Base-by-base conservation (phyloP, 2,113 vertebrate genomes). In the Bostrychus sinensis region DNA sequence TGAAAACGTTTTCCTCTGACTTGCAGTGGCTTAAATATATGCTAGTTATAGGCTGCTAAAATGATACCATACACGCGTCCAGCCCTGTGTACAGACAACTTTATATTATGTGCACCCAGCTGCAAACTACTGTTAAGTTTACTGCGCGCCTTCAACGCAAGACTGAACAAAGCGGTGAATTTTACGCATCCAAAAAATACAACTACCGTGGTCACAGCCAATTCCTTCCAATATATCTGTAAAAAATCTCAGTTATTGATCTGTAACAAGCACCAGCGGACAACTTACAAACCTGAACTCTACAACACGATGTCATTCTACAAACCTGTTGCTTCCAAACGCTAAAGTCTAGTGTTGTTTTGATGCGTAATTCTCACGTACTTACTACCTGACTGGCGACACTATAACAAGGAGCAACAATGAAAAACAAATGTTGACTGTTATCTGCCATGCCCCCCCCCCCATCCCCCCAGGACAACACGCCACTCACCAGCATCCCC, bases 401-500 rank as follows among this genome's bases (percentile, higher is more conserved):
- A 57, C 66, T 48, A 48, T 42, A 50, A 65, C 39, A 30, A 20
- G n/a, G 16, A 1, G 58, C 54, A 3, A 57, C 46, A 80, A 87
- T 85, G 72, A 67, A 69, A 75, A 23, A 56, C 42, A 59, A 70
- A 43, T 63, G 83, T 80, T 66, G 42, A 63, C 48, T 51, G 12
- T 28, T 51, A 14, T 28, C 14, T 28, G 16, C 25, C 3, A 23
- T 28, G 46, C 14, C 19, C 9, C 23, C 59, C 66, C 69, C 64
- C 34, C 73, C 66, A 39, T 20, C 56, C 7, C 48, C 46, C 46
- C 20, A 25, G 14, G 25, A 51, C 48, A 51, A 51, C 30, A 55
- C 28, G 3, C 30, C 72, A 94, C 96, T 96, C 87, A 98, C 96
- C 96, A 98, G 89, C 91, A 98, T 98, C 84, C 94, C 95, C 96